A percentile compares a stretch with the other conserved stretches of the same genome.
Conservation (phyloP, 1,140 invertebrate species). For the Pemphigus obesinymphae region DNA sequence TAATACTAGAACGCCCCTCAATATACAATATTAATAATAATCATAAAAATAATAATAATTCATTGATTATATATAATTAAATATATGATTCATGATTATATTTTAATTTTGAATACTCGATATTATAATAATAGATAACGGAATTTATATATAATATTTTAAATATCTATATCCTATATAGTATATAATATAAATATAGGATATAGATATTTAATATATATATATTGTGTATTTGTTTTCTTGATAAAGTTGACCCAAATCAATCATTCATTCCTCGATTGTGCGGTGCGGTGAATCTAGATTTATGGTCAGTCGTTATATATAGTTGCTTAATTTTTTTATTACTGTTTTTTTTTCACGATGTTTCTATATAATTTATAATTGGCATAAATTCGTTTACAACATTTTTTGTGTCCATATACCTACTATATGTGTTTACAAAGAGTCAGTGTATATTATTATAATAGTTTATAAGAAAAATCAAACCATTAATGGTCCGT, state of each 20-base stretch:
- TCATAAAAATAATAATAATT: too few relatives aligned
- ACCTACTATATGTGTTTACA: too few relatives aligned
- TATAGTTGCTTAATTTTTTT: not conserved
- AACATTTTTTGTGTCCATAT: not conserved
- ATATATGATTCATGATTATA: too few relatives aligned
- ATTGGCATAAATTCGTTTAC: constrained; percentile 15
- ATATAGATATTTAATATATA: not conserved
- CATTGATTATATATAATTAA: too few relatives aligned
- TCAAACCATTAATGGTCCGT: not conserved
- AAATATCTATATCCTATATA: too few relatives aligned
- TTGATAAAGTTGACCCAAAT: constrained; percentile 2
- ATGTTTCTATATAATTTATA: not conserved
- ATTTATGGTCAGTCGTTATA: not conserved
- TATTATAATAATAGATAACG: too few relatives aligned
- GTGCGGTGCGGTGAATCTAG: not conserved
- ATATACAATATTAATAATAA: too few relatives aligned
- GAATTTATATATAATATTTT: too few relatives aligned
- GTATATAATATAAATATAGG: not conserved
- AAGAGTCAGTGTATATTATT: too few relatives aligned
- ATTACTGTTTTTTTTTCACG: not conserved
- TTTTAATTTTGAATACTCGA: too few relatives aligned
- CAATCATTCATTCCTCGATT: not conserved
- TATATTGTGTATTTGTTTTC: not conserved
- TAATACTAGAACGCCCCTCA: too few relatives aligned
- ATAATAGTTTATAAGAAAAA: not conserved